Evolutionary conservation across 2,888 invertebrate genomes (phyloP).

Genomic region (Scaptodrosophila latifasciaeformis): DNA sequence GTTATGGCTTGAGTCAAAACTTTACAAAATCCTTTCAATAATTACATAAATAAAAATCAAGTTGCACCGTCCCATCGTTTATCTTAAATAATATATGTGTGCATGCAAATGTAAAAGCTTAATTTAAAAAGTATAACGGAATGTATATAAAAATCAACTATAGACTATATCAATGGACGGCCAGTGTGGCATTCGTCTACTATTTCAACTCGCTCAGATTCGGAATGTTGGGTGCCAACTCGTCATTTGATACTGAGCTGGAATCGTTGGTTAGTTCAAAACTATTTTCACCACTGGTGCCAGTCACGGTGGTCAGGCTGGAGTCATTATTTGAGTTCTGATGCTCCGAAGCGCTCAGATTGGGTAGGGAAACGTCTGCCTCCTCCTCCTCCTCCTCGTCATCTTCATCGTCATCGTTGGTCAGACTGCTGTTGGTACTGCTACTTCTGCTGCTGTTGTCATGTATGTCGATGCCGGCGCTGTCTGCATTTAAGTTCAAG

Average conservation of each 20-base stretch:
- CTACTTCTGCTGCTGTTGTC: slow-evolving; percentile 26
- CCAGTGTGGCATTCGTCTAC: too few relatives aligned
- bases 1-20: too few relatives aligned
- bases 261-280: slow-evolving; percentile 72
- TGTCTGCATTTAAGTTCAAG: slow-evolving; percentile 54
- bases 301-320: slow-evolving; percentile 73
- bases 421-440: slow-evolving; percentile 43
- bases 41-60: too few relatives aligned
- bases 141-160: too few relatives aligned
- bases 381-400: slow-evolving; percentile 34
- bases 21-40: too few relatives aligned
- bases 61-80: too few relatives aligned
- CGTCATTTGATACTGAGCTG: slow-evolving; percentile 57
- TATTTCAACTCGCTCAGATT: slow-evolving; percentile 58
- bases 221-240: slow-evolving; percentile 57
- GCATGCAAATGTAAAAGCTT: too few relatives aligned
- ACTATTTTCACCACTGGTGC: slow-evolving; percentile 73
- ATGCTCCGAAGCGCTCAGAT: slow-evolving; percentile 70
- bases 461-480: slow-evolving; percentile 5
- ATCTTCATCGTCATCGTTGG: slow-evolving; percentile 41
- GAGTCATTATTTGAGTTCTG: slow-evolving; percentile 72
- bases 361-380: slow-evolving; percentile 60
- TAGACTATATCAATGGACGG: too few relatives aligned
- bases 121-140: too few relatives aligned
- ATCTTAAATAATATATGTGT: too few relatives aligned